Conservation (phyloP, 2,888 invertebrate species). For the Spilosoma lubricipeda region DNA sequence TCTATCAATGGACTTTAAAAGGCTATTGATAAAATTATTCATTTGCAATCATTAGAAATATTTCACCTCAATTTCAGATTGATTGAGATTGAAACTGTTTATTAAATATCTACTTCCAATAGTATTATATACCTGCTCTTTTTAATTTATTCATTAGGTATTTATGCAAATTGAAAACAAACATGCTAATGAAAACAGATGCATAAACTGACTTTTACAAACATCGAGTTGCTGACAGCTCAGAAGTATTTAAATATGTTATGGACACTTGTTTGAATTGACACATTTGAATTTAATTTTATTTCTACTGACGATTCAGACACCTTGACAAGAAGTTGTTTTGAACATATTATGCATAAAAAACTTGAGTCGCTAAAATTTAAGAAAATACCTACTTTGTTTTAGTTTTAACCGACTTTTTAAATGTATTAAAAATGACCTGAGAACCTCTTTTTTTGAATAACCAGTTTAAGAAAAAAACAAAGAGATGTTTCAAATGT, state of each 20-base stretch:
- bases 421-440: no score
- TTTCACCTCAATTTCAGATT: neutral
- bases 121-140: neutral
- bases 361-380: neutral
- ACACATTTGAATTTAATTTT: neutral
- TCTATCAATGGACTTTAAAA: no score
- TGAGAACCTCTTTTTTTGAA: no score
- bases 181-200: neutral
- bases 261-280: neutral
- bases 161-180: neutral
- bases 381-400: neutral
- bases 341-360: no score
- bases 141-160: slow-evolving; percentile 6
- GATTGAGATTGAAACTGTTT: neutral
- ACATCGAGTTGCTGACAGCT: neutral
- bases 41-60: neutral
- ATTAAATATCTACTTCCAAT: neutral
- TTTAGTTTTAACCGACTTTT: neutral
- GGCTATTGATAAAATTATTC: neutral
- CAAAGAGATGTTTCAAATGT: no score
- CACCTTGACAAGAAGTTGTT: neutral
- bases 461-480: no score
- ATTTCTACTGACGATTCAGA: neutral
- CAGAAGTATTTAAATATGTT: neutral
- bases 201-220: neutral